Evolutionary conservation across 2,888 invertebrate species (phyloP).

Genomic region (Thecophora atra): DNA sequence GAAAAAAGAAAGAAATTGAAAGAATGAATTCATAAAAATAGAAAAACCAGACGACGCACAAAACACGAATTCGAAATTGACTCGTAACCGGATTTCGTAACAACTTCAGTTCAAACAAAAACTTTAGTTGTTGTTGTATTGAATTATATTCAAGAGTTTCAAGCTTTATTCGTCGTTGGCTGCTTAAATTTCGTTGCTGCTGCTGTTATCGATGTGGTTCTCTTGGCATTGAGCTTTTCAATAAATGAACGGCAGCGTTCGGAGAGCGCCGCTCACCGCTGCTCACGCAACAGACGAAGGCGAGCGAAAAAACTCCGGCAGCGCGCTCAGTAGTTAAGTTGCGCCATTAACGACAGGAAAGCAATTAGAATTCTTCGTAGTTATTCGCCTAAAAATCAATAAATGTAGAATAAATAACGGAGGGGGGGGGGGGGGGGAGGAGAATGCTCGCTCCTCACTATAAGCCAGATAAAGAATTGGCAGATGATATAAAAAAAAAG

Average conservation of each 20-base stretch:
- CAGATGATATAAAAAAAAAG: too few relatives aligned
- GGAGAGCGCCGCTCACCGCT: not conserved
- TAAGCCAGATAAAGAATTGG: too few relatives aligned
- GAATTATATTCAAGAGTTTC: not conserved
- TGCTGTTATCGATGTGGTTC: not conserved
- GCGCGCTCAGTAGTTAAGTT: too few relatives aligned
- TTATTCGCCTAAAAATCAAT: too few relatives aligned
- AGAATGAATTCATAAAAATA: not conserved
- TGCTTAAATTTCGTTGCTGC: not conserved
- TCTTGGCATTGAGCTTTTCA: slow-evolving; percentile 12
- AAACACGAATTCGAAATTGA: not conserved
- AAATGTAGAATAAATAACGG: too few relatives aligned
- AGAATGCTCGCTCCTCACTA: too few relatives aligned
- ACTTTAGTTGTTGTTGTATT: slow-evolving; percentile 9
- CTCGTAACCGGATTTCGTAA: slow-evolving; percentile 25
- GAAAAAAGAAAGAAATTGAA: not conserved
- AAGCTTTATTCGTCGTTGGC: not conserved
- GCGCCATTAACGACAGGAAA: too few relatives aligned
- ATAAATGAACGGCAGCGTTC: not conserved
- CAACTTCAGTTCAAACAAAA: slow-evolving; percentile 20
- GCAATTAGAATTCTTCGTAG: too few relatives aligned
- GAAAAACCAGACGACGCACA: not conserved
- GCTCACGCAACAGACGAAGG: not conserved
- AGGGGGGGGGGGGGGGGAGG: too few relatives aligned
- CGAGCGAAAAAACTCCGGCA: too few relatives aligned